phyloP scores from a whole-genome alignment of 2,113 vertebrate species.

The Chloroceryle aenea region DNA sequence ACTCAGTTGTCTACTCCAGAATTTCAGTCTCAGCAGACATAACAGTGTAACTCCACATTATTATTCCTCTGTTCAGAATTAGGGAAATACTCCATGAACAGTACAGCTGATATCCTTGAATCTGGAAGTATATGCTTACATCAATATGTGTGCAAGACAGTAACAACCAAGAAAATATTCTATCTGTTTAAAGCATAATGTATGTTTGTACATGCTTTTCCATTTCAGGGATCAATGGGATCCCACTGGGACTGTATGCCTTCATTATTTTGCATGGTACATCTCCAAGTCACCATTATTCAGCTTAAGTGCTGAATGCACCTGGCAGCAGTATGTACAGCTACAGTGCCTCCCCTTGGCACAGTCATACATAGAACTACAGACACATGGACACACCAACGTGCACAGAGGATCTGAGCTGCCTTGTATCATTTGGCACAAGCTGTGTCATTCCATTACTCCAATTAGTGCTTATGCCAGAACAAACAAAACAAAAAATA shows the following conservation, averaged over 20 bases:
- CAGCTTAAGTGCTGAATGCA: background rate
- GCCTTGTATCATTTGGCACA: background rate
- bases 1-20: background rate
- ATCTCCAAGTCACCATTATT: background rate
- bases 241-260: background rate
- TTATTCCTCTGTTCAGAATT: background rate
- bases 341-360: background rate
- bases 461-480: background rate
- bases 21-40: background rate
- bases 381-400: fast-evolving
- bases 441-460: background rate
- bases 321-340: background rate
- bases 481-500: slow-evolving; percentile 33
- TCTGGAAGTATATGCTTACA: background rate
- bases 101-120: background rate
- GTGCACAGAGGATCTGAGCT: background rate
- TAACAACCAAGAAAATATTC: background rate
- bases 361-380: background rate
- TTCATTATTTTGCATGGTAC: background rate
- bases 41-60: background rate
- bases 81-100: background rate
- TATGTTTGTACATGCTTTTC: background rate
- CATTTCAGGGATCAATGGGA: background rate
- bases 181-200: background rate
- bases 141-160: fast-evolving